A percentile compares a stretch with the other conserved stretches of the same genome.
These are phyloP conservation scores for Arbacia lixula DNA, from an alignment of 53 echinoderm and acorn worm species.

Conservation along the genomic window DNA sequence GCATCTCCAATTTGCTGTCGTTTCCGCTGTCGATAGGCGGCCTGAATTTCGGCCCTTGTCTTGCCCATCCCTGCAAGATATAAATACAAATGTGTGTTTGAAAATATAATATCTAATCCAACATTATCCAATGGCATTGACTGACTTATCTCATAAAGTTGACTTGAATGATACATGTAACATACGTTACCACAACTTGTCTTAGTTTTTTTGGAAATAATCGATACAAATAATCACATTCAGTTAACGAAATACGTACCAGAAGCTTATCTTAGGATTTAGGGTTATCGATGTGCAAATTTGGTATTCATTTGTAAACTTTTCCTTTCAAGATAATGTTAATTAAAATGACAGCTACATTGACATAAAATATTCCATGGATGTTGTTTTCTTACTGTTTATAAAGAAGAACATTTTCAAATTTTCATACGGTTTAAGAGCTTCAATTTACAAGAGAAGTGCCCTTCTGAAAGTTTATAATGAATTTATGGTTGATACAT, in stretches of 20 bases:
- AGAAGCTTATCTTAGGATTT: not conserved
- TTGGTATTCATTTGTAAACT: no score
- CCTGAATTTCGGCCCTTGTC: slow-evolving; percentile 47
- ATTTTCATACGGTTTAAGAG: no score
- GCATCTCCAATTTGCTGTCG: slow-evolving; percentile 41
- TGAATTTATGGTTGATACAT: not conserved
- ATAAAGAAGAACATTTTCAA: no score
- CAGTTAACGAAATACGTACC: not conserved
- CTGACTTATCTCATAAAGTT: not conserved
- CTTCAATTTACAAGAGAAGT: no score
- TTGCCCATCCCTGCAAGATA: slow-evolving; percentile 24
- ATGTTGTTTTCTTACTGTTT: not conserved
- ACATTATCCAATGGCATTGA: not conserved
- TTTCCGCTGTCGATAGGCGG: slow-evolving; percentile 53
- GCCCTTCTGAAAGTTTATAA: not conserved
- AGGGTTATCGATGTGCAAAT: not conserved
- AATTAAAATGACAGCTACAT: no score
- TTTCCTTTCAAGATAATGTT: no score
- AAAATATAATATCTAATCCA: not conserved
- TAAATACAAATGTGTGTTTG: not conserved
- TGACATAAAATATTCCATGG: no score
- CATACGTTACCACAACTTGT: slow-evolving; percentile 18
- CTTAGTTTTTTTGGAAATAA: not conserved
- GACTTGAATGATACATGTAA: not conserved
- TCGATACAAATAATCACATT: not conserved